Base-by-base conservation (phyloP, 2,113 vertebrate genomes). In the Ophthalmolycus amberensis region DNA sequence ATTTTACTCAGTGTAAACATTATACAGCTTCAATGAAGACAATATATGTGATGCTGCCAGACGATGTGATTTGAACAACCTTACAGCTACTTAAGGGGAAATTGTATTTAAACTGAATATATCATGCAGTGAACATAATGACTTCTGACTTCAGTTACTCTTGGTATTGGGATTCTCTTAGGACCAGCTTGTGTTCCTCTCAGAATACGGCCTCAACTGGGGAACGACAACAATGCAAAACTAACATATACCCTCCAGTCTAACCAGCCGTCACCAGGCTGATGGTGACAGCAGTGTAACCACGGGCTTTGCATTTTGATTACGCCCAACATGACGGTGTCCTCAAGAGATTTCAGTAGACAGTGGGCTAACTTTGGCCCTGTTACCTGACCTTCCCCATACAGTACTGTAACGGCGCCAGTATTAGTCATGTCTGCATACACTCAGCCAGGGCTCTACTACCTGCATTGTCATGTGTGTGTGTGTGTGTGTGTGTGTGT, bases 391-490 rank as follows among this genome's bases (percentile, higher is more conserved):
- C 40, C 70, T 63, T 67, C 14, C 71, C 59, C 25, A 20, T 27
- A 65, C 72, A 46, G 25, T 29, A 65, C 15, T 38, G 72, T 38
- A 86, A 56, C 65, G 2, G 44, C 63, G 66, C n/a, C 42, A 50
- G 52, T 44, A 68, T 85, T 80, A 79, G 80, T 60, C 71, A 69
- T 84, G 72, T 69, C 74, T 75, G 69, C 44, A 40, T 60, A 52
- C 58, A 52, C 75, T 76, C 67, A 85, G 77, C 22, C 29, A 52
- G 44, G 77, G 48, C 68, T 87, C 38, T 58, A 56, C 79, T 88
- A 83, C 89, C 84, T 87, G 63, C 68, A 59, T 71, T 77, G 75
- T 85, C 64, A n/a, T n/a, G 25, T 25, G 25, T 25, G 75, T 85
- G 68, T 62, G 46, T 72, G 74, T 60, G 72, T 48, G 65, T 73